A percentile compares a stretch with the other conserved stretches of the same genome.
Evolutionary conservation across 2,888 invertebrate genomes (phyloP).

Genomic region (Byasa hedistus): DNA sequence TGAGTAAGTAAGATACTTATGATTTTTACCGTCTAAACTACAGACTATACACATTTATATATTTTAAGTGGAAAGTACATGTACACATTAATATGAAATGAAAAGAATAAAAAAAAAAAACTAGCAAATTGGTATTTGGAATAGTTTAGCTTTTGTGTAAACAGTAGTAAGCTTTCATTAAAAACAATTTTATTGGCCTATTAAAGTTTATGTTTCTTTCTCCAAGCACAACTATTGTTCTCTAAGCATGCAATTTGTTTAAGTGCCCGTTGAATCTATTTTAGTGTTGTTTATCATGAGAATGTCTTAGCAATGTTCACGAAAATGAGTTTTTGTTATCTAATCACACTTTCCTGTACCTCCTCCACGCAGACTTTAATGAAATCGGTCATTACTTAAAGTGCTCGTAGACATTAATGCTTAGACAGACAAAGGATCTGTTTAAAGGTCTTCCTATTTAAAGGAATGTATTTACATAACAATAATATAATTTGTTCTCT

Average conservation of each 20-base stretch:
- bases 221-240: conserved; percentile 20
- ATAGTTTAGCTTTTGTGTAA: no score
- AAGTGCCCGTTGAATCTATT: conserved; percentile 33
- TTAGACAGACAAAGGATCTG: conserved; percentile 49
- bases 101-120: no score
- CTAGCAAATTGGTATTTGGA: no score
- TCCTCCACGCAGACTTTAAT: conserved; percentile 58
- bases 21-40: no score
- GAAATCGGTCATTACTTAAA: conserved; percentile 72
- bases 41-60: no score
- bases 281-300: conserved; percentile 40
- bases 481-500: conserved; percentile 17
- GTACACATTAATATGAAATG: no score
- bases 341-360: conserved; percentile 49
- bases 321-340: conserved; percentile 57
- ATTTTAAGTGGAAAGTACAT: no score
- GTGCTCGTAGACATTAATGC: conserved; percentile 54
- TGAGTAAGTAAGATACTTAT: no score
- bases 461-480: conserved; percentile 31
- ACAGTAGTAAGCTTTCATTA: not conserved
- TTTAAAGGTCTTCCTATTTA: conserved; percentile 31
- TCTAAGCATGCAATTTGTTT: conserved; percentile 32
- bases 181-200: conserved; percentile 12
- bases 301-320: conserved; percentile 46
- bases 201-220: conserved; percentile 25